These are phyloP conservation scores for Hypomesus transpacificus DNA, from an alignment of 2,113 vertebrate species.

Conservation along the genomic window DNA sequence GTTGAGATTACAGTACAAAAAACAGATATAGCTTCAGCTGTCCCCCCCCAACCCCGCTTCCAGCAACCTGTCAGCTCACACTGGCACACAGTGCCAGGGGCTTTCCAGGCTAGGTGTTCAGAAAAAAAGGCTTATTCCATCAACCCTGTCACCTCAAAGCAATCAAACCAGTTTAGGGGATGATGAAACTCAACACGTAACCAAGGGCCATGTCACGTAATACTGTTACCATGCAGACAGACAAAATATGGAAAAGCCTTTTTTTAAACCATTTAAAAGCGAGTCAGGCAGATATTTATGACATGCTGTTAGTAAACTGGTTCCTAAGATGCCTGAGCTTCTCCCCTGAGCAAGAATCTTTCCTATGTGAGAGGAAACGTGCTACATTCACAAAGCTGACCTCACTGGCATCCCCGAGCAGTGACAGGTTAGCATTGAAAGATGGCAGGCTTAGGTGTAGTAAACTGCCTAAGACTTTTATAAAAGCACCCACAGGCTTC, in stretches of 20 bases:
- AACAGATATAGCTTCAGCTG: conserved; percentile 46
- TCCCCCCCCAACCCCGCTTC: conserved; percentile 25
- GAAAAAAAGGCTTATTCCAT: not conserved
- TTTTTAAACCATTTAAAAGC: not conserved
- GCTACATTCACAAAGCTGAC: no score
- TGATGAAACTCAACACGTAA: not conserved
- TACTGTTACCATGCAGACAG: not conserved
- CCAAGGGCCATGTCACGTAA: not conserved
- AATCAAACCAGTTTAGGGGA: not conserved
- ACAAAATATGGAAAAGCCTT: not conserved
- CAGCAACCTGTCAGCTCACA: conserved; percentile 67
- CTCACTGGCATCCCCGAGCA: no score
- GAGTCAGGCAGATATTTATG: no score
- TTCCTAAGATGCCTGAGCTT: not conserved
- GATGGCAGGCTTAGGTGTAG: no score
- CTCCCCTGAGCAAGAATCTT: no score
- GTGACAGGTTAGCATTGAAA: no score
- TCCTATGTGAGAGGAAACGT: no score
- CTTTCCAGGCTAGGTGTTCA: not conserved
- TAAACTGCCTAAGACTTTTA: no score
- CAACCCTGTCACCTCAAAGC: not conserved
- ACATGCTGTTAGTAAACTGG: not conserved
- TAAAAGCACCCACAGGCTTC: no score
- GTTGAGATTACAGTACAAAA: conserved; percentile 82
- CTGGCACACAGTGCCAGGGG: conserved; percentile 77